Percentiles rank a stretch among this genome's conserved stretches.
Conservation (phyloP, 2,888 invertebrate genomes). For the Pediacus dermestoides region DNA sequence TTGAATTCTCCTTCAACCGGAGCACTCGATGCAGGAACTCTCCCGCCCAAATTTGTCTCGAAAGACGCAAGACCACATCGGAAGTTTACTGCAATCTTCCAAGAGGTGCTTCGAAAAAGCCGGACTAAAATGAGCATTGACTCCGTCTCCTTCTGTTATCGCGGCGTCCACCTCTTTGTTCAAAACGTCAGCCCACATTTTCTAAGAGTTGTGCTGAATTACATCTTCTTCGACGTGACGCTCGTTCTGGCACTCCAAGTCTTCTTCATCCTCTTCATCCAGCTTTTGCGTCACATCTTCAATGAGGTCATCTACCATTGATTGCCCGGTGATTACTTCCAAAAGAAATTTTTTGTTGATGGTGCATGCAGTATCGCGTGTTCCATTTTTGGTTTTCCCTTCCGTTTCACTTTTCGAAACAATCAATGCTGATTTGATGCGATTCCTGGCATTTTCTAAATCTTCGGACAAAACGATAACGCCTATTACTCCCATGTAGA, state of each 20-base stretch:
- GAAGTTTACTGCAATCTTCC: background rate
- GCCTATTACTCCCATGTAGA: background rate
- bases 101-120: slow-evolving; percentile 1
- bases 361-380: background rate
- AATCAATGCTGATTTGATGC: background rate
- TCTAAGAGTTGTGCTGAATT: background rate
- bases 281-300: background rate
- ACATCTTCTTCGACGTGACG: slow-evolving; percentile 1
- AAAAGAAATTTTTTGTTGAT: slow-evolving; percentile 1
- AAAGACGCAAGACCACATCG: slow-evolving; percentile 3
- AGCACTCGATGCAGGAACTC: slow-evolving; percentile 2
- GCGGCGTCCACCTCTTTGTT: background rate
- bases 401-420: slow-evolving; percentile 1
- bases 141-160: background rate
- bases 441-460: background rate
- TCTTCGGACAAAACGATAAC: background rate
- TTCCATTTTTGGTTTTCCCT: background rate
- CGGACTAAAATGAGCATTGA: slow-evolving; percentile 1
- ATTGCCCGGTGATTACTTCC: slow-evolving; percentile 1
- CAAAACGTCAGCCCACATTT: background rate
- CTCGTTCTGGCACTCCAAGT: slow-evolving; percentile 1
- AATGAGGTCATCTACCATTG: background rate
- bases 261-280: slow-evolving; percentile 1
- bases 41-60: slow-evolving; percentile 3
- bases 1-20: slow-evolving; percentile 1